Percentiles rank a stretch among this genome's conserved stretches.
Evolutionary conservation across 2,888 invertebrate genomes (phyloP).

Genomic region (Cephus sareptanus): DNA sequence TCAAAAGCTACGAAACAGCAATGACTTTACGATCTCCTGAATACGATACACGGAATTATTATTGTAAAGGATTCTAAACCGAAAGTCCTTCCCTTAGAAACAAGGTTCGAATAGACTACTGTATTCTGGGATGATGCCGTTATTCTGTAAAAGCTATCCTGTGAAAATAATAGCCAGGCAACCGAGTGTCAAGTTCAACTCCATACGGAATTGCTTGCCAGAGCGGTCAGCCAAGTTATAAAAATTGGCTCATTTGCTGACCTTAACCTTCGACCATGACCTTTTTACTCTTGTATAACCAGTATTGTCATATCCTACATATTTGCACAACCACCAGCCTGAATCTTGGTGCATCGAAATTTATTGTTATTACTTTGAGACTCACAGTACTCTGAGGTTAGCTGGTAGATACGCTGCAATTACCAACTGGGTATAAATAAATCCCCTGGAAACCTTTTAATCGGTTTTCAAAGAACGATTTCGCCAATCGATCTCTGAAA

Average conservation of each 20-base stretch:
- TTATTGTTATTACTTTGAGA: constrained; percentile 40
- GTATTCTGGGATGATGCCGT: neutral
- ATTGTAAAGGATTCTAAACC: neutral
- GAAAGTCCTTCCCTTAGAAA: neutral
- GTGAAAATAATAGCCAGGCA: neutral
- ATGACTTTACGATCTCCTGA: neutral
- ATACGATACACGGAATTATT: neutral
- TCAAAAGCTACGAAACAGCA: neutral
- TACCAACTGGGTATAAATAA: constrained; percentile 27
- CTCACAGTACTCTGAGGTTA: constrained; percentile 21
- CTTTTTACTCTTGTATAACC: neutral
- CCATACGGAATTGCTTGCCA: constrained; percentile 35
- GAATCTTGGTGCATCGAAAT: constrained; percentile 17
- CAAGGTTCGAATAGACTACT: neutral
- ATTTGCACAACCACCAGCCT: neutral
- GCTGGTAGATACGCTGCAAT: constrained; percentile 14
- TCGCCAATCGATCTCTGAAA: neutral
- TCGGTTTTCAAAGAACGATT: neutral
- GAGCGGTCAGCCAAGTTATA: constrained; percentile 48
- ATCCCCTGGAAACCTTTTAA: neutral
- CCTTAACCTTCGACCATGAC: constrained; percentile 42
- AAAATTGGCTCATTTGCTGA: constrained; percentile 45
- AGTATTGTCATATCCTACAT: neutral
- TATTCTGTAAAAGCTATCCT: neutral
- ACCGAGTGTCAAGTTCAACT: constrained; percentile 39